Evolutionary conservation across 2,113 vertebrate species (phyloP).

Genomic region (Diadophis punctatus): DNA sequence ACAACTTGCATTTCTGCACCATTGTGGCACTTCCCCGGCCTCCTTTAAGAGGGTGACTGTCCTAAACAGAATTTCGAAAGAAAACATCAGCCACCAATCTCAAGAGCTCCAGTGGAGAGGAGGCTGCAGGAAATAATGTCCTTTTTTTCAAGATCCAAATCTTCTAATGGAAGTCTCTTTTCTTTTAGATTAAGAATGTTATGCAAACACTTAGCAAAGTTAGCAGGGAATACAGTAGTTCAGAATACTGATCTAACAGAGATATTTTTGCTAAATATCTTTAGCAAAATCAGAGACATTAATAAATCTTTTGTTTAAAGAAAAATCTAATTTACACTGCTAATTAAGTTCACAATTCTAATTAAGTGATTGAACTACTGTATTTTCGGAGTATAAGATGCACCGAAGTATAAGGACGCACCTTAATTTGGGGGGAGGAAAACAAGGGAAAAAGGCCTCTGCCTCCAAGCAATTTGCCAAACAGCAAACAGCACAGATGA

Average conservation of each 20-base stretch:
- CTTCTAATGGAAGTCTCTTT: neutral
- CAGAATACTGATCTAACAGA: neutral
- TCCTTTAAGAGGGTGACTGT: conserved; percentile 89
- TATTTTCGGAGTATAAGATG: no score
- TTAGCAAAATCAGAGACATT: neutral
- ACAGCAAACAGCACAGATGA: no score
- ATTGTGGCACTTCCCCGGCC: conserved; percentile 92
- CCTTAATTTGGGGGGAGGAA: no score
- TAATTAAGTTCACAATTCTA: neutral
- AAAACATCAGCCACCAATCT: neutral
- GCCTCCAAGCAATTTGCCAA: no score
- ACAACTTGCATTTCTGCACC: conserved; percentile 98
- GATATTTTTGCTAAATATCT: neutral
- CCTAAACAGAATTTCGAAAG: conserved; percentile 65
- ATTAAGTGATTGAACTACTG: neutral
- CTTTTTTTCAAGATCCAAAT: neutral
- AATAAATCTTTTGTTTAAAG: neutral
- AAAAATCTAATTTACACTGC: neutral
- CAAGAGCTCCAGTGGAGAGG: neutral
- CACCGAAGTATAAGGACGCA: no score
- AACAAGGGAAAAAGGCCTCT: no score
- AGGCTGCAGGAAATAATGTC: neutral
- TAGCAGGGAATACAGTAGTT: neutral
- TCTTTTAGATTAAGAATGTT: neutral
- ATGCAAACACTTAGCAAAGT: neutral